Evolutionary conservation across 2,888 invertebrate species (phyloP).

Genomic region (Podotricha telesiphe): DNA sequence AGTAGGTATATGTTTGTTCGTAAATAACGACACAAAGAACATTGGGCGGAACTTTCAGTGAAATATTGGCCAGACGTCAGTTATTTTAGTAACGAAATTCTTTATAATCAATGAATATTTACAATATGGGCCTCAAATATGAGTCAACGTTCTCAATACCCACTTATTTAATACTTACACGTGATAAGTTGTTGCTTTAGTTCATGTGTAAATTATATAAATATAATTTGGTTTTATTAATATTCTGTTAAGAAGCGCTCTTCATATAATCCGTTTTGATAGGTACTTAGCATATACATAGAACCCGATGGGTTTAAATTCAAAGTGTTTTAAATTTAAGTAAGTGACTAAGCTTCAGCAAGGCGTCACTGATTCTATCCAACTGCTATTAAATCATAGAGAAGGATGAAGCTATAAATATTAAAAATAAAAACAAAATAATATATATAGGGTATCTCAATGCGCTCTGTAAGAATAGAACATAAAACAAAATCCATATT

Average conservation of each 20-base stretch:
- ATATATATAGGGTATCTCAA: not conserved
- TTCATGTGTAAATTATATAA: not conserved
- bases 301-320: too few species aligned
- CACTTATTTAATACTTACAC: not conserved
- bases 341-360: too few species aligned
- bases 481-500: conserved; percentile 34
- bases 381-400: too few species aligned
- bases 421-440: too few species aligned
- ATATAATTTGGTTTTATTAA: too few species aligned
- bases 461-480: not conserved
- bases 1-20: conserved; percentile 33
- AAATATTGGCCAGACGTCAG: conserved; percentile 43
- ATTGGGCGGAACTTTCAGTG: conserved; percentile 42
- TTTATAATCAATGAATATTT: conserved; percentile 26
- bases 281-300: too few species aligned
- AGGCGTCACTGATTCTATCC: too few species aligned
- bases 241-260: too few species aligned
- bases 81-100: conserved; percentile 44
- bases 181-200: not conserved
- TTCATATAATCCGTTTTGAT: too few species aligned
- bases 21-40: conserved; percentile 47
- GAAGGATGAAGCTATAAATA: too few species aligned
- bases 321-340: too few species aligned
- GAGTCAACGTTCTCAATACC: conserved; percentile 15
- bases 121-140: conserved; percentile 8